A percentile compares a stretch with the other conserved stretches of the same genome.
phyloP scores from a whole-genome alignment of 2,113 vertebrate species.

The Psittacus erithacus region DNA sequence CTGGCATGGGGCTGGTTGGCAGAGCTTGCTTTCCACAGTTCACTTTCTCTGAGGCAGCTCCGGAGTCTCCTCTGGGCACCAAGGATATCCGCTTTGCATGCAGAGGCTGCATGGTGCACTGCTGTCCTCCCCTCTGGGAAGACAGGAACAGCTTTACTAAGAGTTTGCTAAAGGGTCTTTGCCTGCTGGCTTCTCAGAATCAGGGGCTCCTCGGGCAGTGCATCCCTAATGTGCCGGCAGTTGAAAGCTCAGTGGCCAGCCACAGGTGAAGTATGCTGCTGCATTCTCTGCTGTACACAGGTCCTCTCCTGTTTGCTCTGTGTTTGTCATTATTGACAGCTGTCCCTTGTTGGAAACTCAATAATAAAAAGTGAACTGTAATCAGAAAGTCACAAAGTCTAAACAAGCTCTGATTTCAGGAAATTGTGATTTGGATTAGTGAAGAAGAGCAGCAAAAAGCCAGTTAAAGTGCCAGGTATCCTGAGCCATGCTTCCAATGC shows the following conservation, averaged over 20 bases:
- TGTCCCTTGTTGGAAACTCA: background rate
- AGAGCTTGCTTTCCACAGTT: accelerated
- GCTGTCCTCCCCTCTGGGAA: background rate
- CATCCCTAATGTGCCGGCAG: accelerated
- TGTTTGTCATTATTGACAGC: background rate
- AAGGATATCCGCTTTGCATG: accelerated
- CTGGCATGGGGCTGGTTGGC: background rate
- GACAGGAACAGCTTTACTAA: background rate
- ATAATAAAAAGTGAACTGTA: background rate
- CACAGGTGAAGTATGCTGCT: background rate
- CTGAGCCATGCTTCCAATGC: background rate
- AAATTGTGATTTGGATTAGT: background rate
- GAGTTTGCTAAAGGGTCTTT: background rate
- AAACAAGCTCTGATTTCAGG: background rate
- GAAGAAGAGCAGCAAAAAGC: background rate
- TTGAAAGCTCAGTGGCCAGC: background rate
- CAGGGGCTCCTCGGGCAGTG: background rate
- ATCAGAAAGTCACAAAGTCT: background rate
- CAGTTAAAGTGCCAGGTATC: background rate
- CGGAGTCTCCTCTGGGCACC: background rate
- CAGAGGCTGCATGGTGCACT: background rate
- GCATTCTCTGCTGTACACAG: accelerated
- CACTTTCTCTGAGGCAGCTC: accelerated
- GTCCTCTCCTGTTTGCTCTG: background rate
- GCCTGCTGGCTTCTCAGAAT: background rate